phyloP scores from a whole-genome alignment of 2,797 vertebrate genomes.

The Phalloptychus januarius region DNA sequence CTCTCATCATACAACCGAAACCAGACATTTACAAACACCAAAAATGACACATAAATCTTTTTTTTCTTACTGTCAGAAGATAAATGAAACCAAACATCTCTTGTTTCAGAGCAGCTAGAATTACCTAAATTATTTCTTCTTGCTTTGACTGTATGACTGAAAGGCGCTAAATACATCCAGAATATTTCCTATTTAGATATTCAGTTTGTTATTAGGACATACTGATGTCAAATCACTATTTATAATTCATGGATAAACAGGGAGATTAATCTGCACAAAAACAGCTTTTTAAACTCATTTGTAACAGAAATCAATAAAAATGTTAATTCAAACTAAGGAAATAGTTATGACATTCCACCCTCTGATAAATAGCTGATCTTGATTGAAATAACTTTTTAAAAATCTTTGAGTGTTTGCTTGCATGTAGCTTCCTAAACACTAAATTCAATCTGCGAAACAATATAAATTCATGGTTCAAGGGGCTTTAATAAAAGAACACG shows the following conservation, averaged over 20 bases:
- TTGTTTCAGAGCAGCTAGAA: too few species aligned
- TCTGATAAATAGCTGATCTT: not conserved
- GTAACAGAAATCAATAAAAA: not conserved
- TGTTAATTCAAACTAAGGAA: not conserved
- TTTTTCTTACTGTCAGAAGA: too few species aligned
- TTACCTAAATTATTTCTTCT: too few species aligned
- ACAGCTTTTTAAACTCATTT: not conserved
- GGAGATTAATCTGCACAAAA: too few species aligned
- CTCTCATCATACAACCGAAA: not conserved
- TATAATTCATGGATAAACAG: not conserved
- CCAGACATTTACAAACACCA: not conserved
- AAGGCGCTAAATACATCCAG: too few species aligned
- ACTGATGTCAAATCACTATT: not conserved
- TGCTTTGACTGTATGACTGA: too few species aligned
- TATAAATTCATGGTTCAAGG: not conserved
- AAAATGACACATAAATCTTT: too few species aligned
- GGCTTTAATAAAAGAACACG: too few species aligned
- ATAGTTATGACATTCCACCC: not conserved
- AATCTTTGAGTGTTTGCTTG: too few species aligned
- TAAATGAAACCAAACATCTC: too few species aligned
- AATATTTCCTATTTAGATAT: too few species aligned
- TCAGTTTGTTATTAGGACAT: not conserved
- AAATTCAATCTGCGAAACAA: not conserved
- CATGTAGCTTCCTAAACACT: too few species aligned
- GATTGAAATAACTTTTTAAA: not conserved